Evolutionary conservation across 2,113 vertebrate species (phyloP).

Genomic region (Anarrhichthys ocellatus): DNA sequence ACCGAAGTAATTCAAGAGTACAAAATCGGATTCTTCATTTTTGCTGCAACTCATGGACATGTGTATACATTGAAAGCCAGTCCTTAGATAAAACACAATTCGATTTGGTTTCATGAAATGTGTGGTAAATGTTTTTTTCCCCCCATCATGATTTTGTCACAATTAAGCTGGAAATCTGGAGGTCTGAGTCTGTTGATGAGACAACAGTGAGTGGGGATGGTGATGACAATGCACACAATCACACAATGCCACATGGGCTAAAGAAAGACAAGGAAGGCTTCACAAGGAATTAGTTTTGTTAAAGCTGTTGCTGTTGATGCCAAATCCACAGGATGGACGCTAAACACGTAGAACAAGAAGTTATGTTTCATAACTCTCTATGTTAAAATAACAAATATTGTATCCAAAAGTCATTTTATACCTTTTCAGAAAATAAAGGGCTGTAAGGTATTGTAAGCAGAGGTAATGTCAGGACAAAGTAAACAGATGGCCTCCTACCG

Average conservation of each 20-base stretch:
- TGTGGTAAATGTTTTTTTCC: background rate
- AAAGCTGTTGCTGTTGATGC: slow-evolving; percentile 20
- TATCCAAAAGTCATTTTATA: slow-evolving; percentile 25
- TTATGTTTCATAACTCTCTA: background rate
- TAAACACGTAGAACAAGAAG: background rate
- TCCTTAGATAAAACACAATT: background rate
- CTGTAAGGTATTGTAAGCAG: slow-evolving; percentile 47
- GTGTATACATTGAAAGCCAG: background rate
- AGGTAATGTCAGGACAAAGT: slow-evolving; percentile 70
- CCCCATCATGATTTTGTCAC: slow-evolving; percentile 3
- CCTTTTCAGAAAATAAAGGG: slow-evolving; percentile 29
- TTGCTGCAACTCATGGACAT: background rate
- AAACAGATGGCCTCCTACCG: slow-evolving; percentile 73
- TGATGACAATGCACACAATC: slow-evolving; percentile 33
- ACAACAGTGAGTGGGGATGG: slow-evolving; percentile 43
- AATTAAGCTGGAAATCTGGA: slow-evolving; percentile 4
- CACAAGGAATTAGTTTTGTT: slow-evolving; percentile 15
- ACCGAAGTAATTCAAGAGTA: slow-evolving; percentile 21
- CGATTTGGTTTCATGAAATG: background rate
- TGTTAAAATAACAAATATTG: slow-evolving; percentile 11
- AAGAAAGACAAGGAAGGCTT: background rate
- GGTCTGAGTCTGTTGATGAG: slow-evolving; percentile 16
- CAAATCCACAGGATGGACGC: background rate
- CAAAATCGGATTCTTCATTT: slow-evolving; percentile 6
- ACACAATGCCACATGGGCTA: slow-evolving; percentile 6